These are phyloP conservation scores for Buathra laborator DNA, from an alignment of 2,888 invertebrate genomes.

Conservation along the genomic window DNA sequence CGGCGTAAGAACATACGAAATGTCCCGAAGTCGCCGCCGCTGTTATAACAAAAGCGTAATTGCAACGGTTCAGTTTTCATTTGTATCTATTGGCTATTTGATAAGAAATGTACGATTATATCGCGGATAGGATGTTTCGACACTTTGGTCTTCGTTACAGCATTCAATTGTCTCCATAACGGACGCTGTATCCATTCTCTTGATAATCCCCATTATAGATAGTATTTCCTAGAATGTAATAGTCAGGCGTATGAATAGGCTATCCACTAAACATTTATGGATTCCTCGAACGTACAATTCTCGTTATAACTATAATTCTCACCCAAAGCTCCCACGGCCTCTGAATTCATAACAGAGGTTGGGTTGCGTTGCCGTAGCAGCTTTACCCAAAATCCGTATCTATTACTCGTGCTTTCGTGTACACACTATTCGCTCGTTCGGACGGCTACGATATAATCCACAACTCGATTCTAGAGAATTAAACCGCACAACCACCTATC, in stretches of 20 bases:
- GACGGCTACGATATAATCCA: conserved; percentile 13
- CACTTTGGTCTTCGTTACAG: not conserved
- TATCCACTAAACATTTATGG: not conserved
- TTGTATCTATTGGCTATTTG: not conserved
- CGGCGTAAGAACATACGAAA: conserved; percentile 5
- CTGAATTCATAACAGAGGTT: conserved; percentile 15
- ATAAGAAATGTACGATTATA: not conserved
- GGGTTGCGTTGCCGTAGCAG: not conserved
- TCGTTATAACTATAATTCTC: conserved; percentile 17
- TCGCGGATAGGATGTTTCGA: not conserved
- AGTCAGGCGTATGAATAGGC: not conserved
- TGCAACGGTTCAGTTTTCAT: conserved; percentile 13
- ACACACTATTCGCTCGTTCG: conserved; percentile 8
- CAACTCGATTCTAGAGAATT: conserved; percentile 3
- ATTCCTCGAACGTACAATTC: not conserved
- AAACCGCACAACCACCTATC: not conserved
- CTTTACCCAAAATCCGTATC: conserved; percentile 18
- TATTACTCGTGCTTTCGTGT: not conserved
- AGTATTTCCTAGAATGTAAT: not conserved
- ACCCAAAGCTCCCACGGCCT: not conserved
- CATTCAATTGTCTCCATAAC: not conserved
- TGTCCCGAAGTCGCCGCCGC: not conserved
- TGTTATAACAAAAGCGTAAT: not conserved
- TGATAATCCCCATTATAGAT: not conserved
- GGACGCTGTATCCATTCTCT: not conserved